These are phyloP conservation scores for Cacoxenus indagator DNA, from an alignment of 2,888 invertebrate genomes.

Conservation along the genomic window DNA sequence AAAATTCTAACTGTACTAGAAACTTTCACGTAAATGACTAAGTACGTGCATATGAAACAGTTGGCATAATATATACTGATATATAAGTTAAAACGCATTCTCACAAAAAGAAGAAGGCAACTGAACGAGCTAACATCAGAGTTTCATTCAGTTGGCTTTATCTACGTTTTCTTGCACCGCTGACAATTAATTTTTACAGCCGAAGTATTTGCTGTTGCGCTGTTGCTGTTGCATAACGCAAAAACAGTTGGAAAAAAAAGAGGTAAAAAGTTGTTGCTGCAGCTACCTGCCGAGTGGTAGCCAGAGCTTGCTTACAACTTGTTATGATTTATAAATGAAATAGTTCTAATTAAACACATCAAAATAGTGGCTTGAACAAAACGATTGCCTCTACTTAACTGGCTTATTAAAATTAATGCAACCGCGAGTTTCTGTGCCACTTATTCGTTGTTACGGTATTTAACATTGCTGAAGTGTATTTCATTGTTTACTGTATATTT, in stretches of 20 bases:
- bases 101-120: background rate
- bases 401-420: no score
- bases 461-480: no score
- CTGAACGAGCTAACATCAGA: background rate
- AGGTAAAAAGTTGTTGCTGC: background rate
- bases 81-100: background rate
- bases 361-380: background rate
- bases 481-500: no score
- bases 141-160: background rate
- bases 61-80: background rate
- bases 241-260: background rate
- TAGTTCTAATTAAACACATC: background rate
- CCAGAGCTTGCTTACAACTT: background rate
- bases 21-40: background rate
- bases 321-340: background rate
- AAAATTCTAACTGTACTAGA: slow-evolving; percentile 3
- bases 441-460: no score
- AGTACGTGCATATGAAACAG: background rate
- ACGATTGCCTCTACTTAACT: background rate
- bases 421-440: no score
- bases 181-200: no score
- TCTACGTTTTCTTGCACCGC: no score
- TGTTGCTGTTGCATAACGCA: background rate
- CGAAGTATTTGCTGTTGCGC: no score
- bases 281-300: no score